Conservation (phyloP, 2,113 vertebrate genomes). For the Toxotes chatareus region DNA sequence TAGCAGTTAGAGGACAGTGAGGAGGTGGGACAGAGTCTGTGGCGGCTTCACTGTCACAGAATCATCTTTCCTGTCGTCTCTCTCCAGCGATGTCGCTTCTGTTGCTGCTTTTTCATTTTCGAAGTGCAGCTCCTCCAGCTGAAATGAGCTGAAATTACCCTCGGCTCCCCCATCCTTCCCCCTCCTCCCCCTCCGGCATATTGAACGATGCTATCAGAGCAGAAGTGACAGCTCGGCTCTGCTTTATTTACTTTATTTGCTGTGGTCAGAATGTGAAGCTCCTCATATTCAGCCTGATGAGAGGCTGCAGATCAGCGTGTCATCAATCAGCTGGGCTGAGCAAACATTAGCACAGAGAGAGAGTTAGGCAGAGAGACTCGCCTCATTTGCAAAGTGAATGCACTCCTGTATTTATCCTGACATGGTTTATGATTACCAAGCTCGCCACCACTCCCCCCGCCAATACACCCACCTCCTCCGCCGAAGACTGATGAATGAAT, state of each 20-base stretch:
- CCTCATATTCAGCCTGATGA: conserved; percentile 78
- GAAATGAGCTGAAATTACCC: conserved; percentile 59
- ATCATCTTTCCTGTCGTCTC: conserved; percentile 19
- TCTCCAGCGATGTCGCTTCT: conserved; percentile 29
- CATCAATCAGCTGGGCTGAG: conserved; percentile 81
- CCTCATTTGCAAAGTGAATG: conserved; percentile 84
- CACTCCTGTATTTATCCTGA: conserved; percentile 87
- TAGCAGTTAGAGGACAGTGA: too few species aligned
- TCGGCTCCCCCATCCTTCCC: background rate
- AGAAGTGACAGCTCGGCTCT: conserved; percentile 68
- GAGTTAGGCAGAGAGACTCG: conserved; percentile 56
- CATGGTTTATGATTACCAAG: conserved; percentile 86
- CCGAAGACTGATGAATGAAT: conserved; percentile 87
- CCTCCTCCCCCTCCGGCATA: conserved; percentile 33
- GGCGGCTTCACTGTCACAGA: conserved; percentile 1
- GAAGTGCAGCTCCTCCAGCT: conserved; percentile 46
- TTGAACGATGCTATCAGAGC: conserved; percentile 75
- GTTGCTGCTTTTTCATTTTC: conserved; percentile 47
- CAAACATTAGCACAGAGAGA: conserved; percentile 68
- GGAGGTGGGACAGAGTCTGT: background rate
- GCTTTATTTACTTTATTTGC: conserved; percentile 78
- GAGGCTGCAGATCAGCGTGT: conserved; percentile 76
- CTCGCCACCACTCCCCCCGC: conserved; percentile 38
- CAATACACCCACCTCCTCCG: background rate
- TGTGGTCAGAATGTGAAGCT: conserved; percentile 78